A percentile compares a stretch with the other conserved stretches of the same genome.
Conservation (phyloP, 2,888 invertebrate genomes). For the Drosophila nr. medialis region DNA sequence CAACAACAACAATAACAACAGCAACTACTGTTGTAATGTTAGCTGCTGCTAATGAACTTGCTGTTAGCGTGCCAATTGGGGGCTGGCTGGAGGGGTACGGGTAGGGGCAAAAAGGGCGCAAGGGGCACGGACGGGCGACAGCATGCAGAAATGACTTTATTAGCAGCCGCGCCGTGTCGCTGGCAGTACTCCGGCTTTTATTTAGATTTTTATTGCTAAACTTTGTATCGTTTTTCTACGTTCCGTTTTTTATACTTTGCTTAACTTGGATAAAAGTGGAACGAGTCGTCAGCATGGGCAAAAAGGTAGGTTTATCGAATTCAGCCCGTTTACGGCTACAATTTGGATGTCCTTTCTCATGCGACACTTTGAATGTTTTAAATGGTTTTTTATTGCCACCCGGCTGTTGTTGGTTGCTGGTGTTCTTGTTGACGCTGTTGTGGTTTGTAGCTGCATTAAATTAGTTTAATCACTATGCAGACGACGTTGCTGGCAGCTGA, state of each 20-base stretch:
- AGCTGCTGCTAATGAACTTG: constrained; percentile 63
- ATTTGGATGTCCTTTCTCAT: constrained; percentile 60
- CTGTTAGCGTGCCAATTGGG: constrained; percentile 48
- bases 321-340: constrained; percentile 40
- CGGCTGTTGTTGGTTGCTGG: constrained; percentile 16
- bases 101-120: neutral
- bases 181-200: constrained; percentile 53
- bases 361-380: constrained; percentile 81
- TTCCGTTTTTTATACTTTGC: constrained; percentile 43
- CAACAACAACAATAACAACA: neutral
- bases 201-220: constrained; percentile 78
- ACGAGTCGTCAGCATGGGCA: neutral
- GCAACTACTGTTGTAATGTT: constrained; percentile 55
- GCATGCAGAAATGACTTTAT: constrained; percentile 77
- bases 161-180: constrained; percentile 55
- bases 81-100: neutral
- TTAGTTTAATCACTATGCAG: constrained; percentile 77
- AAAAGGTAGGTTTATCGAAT: constrained; percentile 40
- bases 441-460: constrained; percentile 71
- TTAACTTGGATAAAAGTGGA: constrained; percentile 3
- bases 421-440: constrained; percentile 26
- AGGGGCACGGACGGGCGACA: constrained; percentile 24
- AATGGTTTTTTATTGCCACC: constrained; percentile 73
- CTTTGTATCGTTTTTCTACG: constrained; percentile 66
- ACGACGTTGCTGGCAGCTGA: constrained; percentile 18